phyloP scores from a whole-genome alignment of 2,888 invertebrate genomes.

The Frankliniella fusca region DNA sequence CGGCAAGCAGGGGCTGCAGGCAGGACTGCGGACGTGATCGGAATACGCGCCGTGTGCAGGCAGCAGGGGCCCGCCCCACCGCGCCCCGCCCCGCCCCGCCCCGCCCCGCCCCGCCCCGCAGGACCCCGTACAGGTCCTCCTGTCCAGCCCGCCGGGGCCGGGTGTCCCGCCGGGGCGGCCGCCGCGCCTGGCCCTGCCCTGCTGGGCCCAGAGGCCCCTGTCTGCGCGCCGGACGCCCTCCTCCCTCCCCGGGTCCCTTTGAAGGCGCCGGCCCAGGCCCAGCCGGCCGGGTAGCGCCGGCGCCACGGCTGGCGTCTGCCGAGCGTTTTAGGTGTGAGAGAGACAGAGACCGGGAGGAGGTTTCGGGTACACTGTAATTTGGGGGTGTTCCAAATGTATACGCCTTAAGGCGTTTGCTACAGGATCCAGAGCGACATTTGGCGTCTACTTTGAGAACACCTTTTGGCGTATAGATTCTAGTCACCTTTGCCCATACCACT shows the following conservation, averaged over 20 bases:
- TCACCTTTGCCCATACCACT: too few species aligned
- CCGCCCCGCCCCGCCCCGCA: not conserved
- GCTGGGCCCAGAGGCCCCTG: not conserved
- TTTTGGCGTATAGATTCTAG: too few species aligned
- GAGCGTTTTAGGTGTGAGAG: not conserved
- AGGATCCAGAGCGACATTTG: too few species aligned
- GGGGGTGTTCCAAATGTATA: too few species aligned
- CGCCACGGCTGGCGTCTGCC: not conserved
- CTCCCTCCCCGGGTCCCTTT: not conserved
- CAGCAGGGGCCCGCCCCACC: not conserved
- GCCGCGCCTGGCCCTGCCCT: not conserved
- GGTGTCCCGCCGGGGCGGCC: too few species aligned
- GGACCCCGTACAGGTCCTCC: not conserved
- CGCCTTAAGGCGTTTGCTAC: too few species aligned
- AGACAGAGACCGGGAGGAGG: not conserved
- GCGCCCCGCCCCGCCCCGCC: not conserved
- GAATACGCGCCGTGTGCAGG: constrained; percentile 5
- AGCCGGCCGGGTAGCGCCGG: not conserved
- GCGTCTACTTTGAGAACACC: too few species aligned
- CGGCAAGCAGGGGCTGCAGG: not conserved
- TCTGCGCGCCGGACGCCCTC: not conserved
- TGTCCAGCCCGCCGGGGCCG: not conserved
- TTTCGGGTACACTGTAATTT: too few species aligned
- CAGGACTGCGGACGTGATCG: not conserved
- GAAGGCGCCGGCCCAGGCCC: not conserved